Percentiles rank a stretch among this genome's conserved stretches.
Conservation (phyloP, 53 echinoderm and acorn worm species). For the Henricia sp. region DNA sequence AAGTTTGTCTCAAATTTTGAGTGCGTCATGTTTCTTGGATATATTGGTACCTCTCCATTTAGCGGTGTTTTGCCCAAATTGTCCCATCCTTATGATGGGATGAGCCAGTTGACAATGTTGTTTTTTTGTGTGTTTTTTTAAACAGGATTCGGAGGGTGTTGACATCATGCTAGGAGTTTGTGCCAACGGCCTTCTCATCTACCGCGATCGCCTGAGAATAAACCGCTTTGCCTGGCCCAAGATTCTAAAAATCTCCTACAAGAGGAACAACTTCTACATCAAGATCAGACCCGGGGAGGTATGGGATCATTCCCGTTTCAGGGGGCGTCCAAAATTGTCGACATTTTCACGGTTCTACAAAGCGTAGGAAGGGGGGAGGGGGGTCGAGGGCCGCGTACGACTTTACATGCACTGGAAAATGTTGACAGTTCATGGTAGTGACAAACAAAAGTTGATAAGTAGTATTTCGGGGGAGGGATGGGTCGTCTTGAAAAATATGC, state of each 20-base stretch:
- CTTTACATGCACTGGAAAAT: too few relatives aligned
- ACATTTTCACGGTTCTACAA: too few relatives aligned
- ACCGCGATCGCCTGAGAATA: slow-evolving; percentile 95
- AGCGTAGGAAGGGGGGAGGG: too few relatives aligned
- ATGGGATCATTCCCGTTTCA: not conserved
- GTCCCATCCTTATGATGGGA: too few relatives aligned
- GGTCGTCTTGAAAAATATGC: too few relatives aligned
- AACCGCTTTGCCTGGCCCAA: slow-evolving; percentile 99
- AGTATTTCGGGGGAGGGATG: too few relatives aligned
- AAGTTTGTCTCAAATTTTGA: not conserved
- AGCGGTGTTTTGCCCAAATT: too few relatives aligned
- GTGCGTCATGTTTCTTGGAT: not conserved
- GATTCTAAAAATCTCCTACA: slow-evolving; percentile 99
- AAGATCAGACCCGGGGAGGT: slow-evolving; percentile 99
- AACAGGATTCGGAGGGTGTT: slow-evolving; percentile 98
- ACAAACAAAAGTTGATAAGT: too few relatives aligned
- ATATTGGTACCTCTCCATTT: too few relatives aligned
- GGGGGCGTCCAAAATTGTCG: not conserved
- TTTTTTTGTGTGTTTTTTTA: not conserved
- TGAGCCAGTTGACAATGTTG: too few relatives aligned
- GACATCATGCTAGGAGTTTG: slow-evolving; percentile 99
- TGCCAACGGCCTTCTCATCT: slow-evolving; percentile 96
- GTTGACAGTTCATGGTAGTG: too few relatives aligned
- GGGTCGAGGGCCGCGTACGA: too few relatives aligned
- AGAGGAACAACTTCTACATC: slow-evolving; percentile 99